These are phyloP conservation scores for Eupithecia inturbata DNA, from an alignment of 2,888 invertebrate species.

Conservation along the genomic window DNA sequence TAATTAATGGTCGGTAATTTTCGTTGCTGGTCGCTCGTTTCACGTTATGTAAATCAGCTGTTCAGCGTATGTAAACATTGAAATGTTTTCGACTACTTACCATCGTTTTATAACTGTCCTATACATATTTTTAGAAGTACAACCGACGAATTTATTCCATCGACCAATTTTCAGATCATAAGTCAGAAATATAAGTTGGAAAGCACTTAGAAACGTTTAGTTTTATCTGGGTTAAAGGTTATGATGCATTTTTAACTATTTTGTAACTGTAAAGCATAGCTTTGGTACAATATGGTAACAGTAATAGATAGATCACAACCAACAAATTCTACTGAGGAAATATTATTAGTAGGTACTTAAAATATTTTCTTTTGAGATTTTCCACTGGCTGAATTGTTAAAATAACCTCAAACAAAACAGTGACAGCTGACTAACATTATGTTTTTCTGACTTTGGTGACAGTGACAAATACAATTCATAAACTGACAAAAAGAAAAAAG, in stretches of 20 bases:
- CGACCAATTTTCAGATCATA: background rate
- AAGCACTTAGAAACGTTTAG: background rate
- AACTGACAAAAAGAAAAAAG: too few relatives aligned
- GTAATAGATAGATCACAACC: background rate
- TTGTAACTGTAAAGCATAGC: background rate
- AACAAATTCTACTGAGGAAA: too few relatives aligned
- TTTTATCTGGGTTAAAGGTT: conserved; percentile 9
- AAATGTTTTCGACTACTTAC: conserved; percentile 54
- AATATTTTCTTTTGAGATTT: too few relatives aligned
- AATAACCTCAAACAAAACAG: too few relatives aligned
- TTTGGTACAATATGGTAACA: background rate
- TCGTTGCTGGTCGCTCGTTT: background rate
- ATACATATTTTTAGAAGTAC: conserved; percentile 57
- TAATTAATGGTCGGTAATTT: background rate
- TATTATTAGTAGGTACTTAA: too few relatives aligned
- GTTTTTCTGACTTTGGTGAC: too few relatives aligned
- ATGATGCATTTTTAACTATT: conserved; percentile 11
- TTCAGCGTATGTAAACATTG: background rate
- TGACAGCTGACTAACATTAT: too few relatives aligned
- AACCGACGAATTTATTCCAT: background rate
- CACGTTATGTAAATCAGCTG: background rate
- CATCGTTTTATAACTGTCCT: conserved; percentile 63
- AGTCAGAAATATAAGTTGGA: background rate
- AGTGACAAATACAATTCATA: background rate
- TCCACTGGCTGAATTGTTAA: too few relatives aligned